Evolutionary conservation across 2,888 invertebrate genomes (phyloP).

Genomic region (Temnothorax unifasciatus): DNA sequence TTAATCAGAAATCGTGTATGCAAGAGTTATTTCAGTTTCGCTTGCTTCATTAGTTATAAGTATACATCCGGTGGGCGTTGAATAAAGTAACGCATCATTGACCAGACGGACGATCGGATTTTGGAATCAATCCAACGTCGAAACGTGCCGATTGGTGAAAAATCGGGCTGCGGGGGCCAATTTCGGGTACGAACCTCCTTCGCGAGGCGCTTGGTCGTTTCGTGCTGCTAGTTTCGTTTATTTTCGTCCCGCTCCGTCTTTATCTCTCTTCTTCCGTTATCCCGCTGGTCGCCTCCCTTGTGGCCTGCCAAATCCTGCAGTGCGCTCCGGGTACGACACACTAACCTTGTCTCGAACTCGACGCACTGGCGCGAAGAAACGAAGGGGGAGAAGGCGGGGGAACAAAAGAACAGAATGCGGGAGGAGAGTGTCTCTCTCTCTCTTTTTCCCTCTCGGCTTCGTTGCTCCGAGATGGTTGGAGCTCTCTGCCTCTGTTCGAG

Average conservation of each 20-base stretch:
- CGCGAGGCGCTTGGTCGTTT: slow-evolving; percentile 27
- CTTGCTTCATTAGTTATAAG: background rate
- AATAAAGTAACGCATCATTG: slow-evolving; percentile 9
- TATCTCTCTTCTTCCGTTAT: slow-evolving; percentile 13
- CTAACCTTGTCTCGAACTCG: slow-evolving; percentile 82
- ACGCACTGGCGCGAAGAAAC: slow-evolving; percentile 51
- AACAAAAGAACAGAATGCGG: background rate
- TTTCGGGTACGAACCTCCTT: background rate
- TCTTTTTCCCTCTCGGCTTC: slow-evolving; percentile 59
- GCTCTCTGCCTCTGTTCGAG: slow-evolving; percentile 49
- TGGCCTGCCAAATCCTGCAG: slow-evolving; percentile 68
- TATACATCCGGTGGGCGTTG: background rate
- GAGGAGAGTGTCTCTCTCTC: background rate
- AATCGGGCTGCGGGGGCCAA: slow-evolving; percentile 13
- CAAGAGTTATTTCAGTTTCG: background rate
- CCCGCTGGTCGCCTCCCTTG: slow-evolving; percentile 29
- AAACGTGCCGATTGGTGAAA: slow-evolving; percentile 12
- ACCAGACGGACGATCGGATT: background rate
- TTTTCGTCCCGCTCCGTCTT: background rate
- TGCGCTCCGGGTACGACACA: slow-evolving; percentile 77
- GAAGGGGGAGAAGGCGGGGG: background rate
- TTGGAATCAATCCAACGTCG: background rate
- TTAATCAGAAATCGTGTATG: background rate
- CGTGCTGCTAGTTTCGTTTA: slow-evolving; percentile 14
- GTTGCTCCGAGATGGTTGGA: slow-evolving; percentile 62